phyloP scores from a whole-genome alignment of 2,888 invertebrate genomes.

The Endomychus coccineus region DNA sequence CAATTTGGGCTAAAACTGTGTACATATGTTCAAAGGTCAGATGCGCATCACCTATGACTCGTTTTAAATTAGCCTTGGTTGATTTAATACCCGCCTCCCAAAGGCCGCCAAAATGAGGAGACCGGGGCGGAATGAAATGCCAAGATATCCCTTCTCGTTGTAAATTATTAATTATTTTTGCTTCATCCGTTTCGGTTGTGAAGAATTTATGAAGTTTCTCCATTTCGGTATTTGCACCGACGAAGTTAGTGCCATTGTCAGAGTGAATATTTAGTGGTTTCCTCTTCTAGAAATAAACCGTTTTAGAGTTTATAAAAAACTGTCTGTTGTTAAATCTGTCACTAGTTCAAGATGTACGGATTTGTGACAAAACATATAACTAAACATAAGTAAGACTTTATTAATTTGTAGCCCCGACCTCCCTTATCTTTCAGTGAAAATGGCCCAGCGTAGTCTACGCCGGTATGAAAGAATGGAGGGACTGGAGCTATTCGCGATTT shows the following conservation, averaged over 20 bases:
- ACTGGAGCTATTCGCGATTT: conserved; percentile 8
- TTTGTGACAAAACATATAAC: too few relatives aligned
- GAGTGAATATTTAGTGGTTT: conserved; percentile 18
- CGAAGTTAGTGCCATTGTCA: conserved; percentile 26
- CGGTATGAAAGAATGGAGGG: conserved; percentile 14
- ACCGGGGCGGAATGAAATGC: conserved; percentile 17
- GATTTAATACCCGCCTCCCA: conserved; percentile 18
- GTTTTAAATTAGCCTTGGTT: conserved; percentile 13
- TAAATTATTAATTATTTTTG: conserved; percentile 1
- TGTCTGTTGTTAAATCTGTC: conserved; percentile 20
- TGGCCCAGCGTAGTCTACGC: conserved; percentile 20
- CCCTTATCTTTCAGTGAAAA: conserved; percentile 11
- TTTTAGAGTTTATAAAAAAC: conserved; percentile 22
- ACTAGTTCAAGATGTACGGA: conserved; percentile 28
- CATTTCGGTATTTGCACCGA: conserved; percentile 14
- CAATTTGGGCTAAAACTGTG: conserved; percentile 24
- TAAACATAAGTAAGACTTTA: too few relatives aligned
- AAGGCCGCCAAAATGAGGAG: conserved; percentile 21
- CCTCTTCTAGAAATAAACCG: conserved; percentile 27
- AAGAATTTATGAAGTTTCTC: conserved; percentile 13
- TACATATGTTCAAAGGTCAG: conserved; percentile 27
- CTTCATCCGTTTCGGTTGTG: conserved; percentile 2
- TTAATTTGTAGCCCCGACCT: conserved; percentile 8
- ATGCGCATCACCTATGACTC: conserved; percentile 20
- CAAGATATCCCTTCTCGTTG: conserved; percentile 13